phyloP scores from a whole-genome alignment of 2,797 vertebrate species.

The Chelon labrosus region DNA sequence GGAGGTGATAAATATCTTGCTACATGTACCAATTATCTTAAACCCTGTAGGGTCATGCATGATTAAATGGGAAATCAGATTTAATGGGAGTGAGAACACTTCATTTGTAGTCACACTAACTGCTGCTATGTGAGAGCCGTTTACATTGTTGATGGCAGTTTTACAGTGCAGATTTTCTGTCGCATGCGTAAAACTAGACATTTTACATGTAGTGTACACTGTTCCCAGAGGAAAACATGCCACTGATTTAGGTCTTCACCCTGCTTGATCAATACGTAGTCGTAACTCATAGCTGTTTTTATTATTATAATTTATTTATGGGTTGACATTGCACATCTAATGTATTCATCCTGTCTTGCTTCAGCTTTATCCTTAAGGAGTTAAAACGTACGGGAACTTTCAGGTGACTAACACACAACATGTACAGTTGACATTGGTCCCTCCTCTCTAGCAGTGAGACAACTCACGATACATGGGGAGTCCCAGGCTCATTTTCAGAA shows the following conservation, averaged over 20 bases:
- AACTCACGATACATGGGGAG: no score
- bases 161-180: slow-evolving; percentile 1
- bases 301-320: no score
- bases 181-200: background rate
- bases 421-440: no score
- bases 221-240: background rate
- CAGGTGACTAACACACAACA: background rate
- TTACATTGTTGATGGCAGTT: background rate
- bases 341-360: background rate
- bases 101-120: background rate
- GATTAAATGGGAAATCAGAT: background rate
- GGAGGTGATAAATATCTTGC: slow-evolving; percentile 22
- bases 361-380: slow-evolving; percentile 4
- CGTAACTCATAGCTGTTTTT: background rate
- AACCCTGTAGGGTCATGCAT: slow-evolving; percentile 10
- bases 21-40: slow-evolving; percentile 31
- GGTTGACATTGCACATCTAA: background rate
- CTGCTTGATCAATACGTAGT: background rate
- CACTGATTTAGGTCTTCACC: no score
- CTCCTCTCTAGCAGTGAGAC: no score
- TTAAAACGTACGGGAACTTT: background rate
- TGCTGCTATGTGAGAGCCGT: background rate
- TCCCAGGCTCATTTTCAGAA: no score
- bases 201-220: background rate
- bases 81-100: background rate